Conservation (phyloP, 2,888 invertebrate genomes). For the Bimastos eiseni region DNA sequence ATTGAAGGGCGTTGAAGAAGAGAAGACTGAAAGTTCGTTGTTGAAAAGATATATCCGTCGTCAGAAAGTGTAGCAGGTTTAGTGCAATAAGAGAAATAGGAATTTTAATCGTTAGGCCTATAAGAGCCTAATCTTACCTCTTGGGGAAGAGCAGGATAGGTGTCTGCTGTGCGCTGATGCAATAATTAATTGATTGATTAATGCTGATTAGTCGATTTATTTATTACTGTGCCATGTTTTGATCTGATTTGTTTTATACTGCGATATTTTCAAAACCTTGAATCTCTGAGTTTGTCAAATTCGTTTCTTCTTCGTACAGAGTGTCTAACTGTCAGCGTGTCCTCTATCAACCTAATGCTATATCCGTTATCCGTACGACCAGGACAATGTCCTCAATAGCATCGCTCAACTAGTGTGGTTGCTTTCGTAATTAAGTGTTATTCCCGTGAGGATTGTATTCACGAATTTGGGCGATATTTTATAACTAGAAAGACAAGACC, state of each 20-base stretch:
- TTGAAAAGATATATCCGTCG: neutral
- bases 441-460: no score
- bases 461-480: no score
- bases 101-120: neutral
- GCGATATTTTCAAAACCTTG: neutral
- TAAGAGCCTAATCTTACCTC: no score
- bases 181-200: neutral
- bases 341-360: neutral
- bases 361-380: no score
- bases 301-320: neutral
- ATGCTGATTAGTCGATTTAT: neutral
- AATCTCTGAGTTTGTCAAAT: neutral
- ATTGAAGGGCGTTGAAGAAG: neutral
- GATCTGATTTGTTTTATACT: neutral
- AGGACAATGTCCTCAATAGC: no score
- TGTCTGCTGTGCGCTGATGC: neutral
- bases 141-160: neutral
- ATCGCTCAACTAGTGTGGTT: no score
- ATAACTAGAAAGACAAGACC: no score
- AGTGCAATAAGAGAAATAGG: neutral
- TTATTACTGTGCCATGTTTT: neutral
- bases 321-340: neutral
- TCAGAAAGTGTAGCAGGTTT: neutral
- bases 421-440: no score
- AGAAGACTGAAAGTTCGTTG: neutral